Conservation (phyloP, 92 coral and sea anemone genomes). For the Epizoanthus illoricatus region DNA sequence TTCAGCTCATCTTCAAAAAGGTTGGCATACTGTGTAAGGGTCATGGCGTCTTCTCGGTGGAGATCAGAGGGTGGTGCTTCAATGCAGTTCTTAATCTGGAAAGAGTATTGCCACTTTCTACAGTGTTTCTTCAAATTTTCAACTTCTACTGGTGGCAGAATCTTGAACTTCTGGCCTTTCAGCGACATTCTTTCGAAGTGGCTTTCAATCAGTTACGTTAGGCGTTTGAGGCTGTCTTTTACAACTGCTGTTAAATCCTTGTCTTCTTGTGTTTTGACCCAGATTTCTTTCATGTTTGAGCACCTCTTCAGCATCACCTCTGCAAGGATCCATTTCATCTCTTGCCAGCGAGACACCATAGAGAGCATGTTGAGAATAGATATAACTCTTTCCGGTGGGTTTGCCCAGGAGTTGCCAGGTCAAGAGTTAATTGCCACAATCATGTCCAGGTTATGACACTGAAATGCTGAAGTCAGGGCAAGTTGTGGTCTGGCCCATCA, state of each 20-base stretch:
- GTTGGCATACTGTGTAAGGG: background rate
- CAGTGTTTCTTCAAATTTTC: constrained; percentile 34
- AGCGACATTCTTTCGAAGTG: constrained; percentile 32
- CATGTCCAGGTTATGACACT: constrained; percentile 47
- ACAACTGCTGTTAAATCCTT: constrained; percentile 37
- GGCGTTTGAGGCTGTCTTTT: constrained; percentile 37
- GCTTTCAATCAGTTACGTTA: constrained; percentile 27
- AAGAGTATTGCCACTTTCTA: constrained; percentile 38
- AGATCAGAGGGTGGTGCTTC: constrained; percentile 23
- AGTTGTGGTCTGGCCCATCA: constrained; percentile 45
- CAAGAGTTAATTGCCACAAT: constrained; percentile 49
- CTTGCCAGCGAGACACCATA: too few species aligned
- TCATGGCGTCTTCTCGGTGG: background rate
- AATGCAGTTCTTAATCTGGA: constrained; percentile 38
- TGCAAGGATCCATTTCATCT: background rate
- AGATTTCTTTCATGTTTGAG: constrained; percentile 44
- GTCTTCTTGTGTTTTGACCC: constrained; percentile 32
- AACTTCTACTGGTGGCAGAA: constrained; percentile 37
- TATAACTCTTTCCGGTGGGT: constrained; percentile 42
- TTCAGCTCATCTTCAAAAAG: background rate
- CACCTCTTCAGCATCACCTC: constrained; percentile 37
- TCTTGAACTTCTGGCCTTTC: constrained; percentile 44
- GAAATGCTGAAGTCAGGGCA: constrained; percentile 29
- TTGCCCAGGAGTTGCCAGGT: constrained; percentile 58
- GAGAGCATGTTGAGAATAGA: too few species aligned